Evolutionary conservation across 2,797 vertebrate genomes (phyloP).

Genomic region (Balearica regulorum): DNA sequence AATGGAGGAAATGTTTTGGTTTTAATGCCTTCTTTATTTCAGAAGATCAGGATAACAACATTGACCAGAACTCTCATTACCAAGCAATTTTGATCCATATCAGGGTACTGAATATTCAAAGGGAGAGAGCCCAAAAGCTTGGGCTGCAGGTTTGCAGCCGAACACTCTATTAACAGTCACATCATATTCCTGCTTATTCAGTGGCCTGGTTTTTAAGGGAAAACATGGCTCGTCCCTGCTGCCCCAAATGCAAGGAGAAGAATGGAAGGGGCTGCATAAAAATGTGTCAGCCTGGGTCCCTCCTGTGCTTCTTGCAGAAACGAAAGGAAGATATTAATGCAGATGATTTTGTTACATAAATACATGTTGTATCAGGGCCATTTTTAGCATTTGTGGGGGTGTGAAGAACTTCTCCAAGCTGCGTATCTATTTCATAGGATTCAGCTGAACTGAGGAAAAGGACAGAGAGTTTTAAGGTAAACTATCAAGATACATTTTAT

Average conservation of each 20-base stretch:
- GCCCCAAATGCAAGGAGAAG: background rate
- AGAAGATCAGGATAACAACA: background rate
- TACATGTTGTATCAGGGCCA: slow-evolving; percentile 70
- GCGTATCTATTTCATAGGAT: slow-evolving; percentile 66
- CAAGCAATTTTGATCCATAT: background rate
- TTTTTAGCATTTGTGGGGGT: slow-evolving; percentile 73
- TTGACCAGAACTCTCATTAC: background rate
- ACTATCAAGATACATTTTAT: slow-evolving; percentile 57
- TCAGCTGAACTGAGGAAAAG: slow-evolving; percentile 64
- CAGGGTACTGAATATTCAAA: background rate
- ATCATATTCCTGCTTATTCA: background rate
- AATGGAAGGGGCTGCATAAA: slow-evolving; percentile 26
- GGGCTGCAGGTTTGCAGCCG: background rate
- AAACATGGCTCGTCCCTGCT: background rate
- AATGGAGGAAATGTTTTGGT: background rate
- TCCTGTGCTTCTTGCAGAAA: slow-evolving; percentile 50
- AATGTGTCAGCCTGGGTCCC: slow-evolving; percentile 46
- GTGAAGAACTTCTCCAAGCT: slow-evolving; percentile 70
- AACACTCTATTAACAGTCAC: background rate
- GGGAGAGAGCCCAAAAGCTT: background rate
- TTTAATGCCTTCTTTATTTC: background rate
- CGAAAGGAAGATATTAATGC: slow-evolving; percentile 65
- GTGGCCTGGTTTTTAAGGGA: background rate
- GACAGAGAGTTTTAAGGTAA: slow-evolving; percentile 69
- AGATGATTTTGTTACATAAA: slow-evolving; percentile 73